These are phyloP conservation scores for Spinus olivaceus DNA, from an alignment of 2,797 vertebrate species.

Conservation along the genomic window DNA sequence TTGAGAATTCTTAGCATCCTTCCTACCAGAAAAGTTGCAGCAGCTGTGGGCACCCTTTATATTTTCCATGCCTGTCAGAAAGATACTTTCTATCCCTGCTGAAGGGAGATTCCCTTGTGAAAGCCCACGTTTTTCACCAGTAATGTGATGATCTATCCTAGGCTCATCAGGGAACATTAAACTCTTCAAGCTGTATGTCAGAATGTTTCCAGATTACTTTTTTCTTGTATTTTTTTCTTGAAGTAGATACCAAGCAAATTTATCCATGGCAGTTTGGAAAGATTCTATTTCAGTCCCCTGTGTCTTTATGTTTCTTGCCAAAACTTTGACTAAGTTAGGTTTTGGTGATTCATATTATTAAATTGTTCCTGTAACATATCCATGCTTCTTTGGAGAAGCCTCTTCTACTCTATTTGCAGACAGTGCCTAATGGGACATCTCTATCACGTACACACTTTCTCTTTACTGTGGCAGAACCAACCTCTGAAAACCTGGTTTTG, in stretches of 20 bases:
- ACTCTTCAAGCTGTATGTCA: not conserved
- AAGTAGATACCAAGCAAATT: conserved; percentile 2
- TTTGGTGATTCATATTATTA: conserved; percentile 48
- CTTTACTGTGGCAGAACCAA: not conserved
- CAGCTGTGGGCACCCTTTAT: not conserved
- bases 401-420: not conserved
- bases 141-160: not conserved
- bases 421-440: not conserved
- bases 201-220: conserved; percentile 27
- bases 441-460: not conserved
- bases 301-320: conserved; percentile 42
- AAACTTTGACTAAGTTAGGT: conserved; percentile 26
- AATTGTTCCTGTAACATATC: conserved; percentile 51
- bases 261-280: conserved; percentile 30
- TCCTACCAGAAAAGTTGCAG: conserved; percentile 5
- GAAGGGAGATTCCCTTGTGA: not conserved
- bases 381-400: not conserved
- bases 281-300: conserved; percentile 18
- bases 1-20: conserved; percentile 34
- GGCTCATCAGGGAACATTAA: not conserved
- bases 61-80: conserved; percentile 43
- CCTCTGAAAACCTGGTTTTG: not conserved
- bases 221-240: not conserved
- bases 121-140: not conserved
- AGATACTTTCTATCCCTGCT: not conserved